phyloP scores from a whole-genome alignment of 2,113 vertebrate genomes.

The Telmatochromis brachygnathus region DNA sequence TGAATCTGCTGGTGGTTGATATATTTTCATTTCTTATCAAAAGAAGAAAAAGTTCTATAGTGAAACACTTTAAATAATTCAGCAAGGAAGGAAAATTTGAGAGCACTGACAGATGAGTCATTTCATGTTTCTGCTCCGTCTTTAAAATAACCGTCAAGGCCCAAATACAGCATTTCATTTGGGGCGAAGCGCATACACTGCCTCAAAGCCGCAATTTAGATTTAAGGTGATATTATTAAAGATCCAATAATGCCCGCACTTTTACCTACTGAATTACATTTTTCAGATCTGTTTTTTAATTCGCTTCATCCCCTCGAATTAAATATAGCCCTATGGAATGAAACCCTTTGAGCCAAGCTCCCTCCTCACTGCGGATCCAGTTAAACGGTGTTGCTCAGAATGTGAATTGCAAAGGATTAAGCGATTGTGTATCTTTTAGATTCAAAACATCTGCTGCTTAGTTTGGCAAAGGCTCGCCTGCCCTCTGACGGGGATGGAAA shows the following conservation, averaged over 20 bases:
- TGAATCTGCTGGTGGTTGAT: not conserved
- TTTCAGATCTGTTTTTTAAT: not conserved
- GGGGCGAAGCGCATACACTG: not conserved
- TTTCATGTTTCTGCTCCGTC: not conserved
- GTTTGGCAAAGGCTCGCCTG: not conserved
- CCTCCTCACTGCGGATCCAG: not conserved
- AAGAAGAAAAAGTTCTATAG: not conserved
- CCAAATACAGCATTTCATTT: not conserved
- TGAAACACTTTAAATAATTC: not conserved
- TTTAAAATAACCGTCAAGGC: not conserved
- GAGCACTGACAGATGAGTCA: not conserved
- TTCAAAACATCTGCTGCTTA: conserved; percentile 49
- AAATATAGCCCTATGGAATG: not conserved
- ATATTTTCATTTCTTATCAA: not conserved
- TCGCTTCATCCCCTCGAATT: not conserved
- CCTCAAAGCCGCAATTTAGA: not conserved
- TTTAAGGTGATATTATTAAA: not conserved
- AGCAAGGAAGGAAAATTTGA: not conserved
- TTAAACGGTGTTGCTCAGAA: not conserved
- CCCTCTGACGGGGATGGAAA: not conserved
- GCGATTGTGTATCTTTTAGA: conserved; percentile 24
- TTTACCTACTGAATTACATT: not conserved
- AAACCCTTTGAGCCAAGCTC: not conserved
- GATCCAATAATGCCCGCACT: not conserved
- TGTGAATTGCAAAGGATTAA: conserved; percentile 20